These are phyloP conservation scores for Cisticola juncidis DNA, from an alignment of 2,113 vertebrate species.

Conservation along the genomic window DNA sequence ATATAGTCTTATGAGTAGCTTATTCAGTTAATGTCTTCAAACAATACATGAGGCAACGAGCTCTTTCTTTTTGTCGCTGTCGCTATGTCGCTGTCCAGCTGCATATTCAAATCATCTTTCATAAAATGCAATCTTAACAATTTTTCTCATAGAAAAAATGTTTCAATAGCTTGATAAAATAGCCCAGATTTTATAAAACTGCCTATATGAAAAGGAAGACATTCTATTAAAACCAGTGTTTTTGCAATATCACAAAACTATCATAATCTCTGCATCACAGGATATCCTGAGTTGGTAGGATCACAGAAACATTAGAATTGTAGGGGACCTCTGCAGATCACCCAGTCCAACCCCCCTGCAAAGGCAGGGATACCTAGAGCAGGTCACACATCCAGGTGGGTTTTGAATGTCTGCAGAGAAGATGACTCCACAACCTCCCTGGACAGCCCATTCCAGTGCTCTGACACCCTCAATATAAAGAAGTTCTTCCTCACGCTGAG, in stretches of 20 bases:
- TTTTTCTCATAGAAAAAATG: neutral
- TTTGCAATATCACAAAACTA: neutral
- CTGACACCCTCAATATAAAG: neutral
- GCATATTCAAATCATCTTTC: neutral
- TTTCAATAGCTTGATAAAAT: neutral
- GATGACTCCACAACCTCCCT: neutral
- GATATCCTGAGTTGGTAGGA: neutral
- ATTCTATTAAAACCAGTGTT: neutral
- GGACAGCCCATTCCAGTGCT: neutral
- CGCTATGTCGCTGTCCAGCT: neutral
- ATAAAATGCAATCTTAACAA: neutral
- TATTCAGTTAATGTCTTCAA: neutral
- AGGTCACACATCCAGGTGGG: neutral
- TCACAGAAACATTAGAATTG: neutral
- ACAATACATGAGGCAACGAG: neutral
- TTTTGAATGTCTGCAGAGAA: neutral
- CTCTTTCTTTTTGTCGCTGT: neutral
- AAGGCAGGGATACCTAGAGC: neutral
- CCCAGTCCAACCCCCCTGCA: accelerated
- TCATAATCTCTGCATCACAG: neutral
- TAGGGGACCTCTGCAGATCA: neutral
- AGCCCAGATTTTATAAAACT: neutral
- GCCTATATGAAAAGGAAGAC: neutral
- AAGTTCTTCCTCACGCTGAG: neutral
- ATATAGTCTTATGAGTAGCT: neutral